These are phyloP conservation scores for Galerucella pusilla DNA, from an alignment of 2,888 invertebrate species.

Conservation along the genomic window DNA sequence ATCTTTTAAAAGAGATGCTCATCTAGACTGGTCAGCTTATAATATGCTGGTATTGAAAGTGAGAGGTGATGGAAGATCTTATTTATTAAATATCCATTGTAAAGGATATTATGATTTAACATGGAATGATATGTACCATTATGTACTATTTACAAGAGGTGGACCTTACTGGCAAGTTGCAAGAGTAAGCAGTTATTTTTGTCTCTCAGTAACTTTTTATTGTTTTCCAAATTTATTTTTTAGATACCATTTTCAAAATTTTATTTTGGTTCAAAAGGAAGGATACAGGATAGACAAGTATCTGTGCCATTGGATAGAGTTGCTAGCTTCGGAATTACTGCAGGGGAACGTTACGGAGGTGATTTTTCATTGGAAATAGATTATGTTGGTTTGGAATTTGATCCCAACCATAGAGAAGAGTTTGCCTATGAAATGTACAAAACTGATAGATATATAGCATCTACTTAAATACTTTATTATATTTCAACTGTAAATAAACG, in stretches of 20 bases:
- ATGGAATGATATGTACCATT: slow-evolving; percentile 92
- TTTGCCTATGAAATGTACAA: slow-evolving; percentile 96
- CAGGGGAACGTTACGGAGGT: slow-evolving; percentile 83
- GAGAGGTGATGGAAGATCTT: slow-evolving; percentile 94
- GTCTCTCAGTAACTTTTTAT: not conserved
- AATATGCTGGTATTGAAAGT: slow-evolving; percentile 82
- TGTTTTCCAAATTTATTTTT: slow-evolving; percentile 57
- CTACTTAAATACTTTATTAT: slow-evolving; percentile 65
- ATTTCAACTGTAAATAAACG: not conserved
- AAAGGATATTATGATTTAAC: slow-evolving; percentile 83
- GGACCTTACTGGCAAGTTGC: slow-evolving; percentile 98
- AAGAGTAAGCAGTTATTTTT: slow-evolving; percentile 69
- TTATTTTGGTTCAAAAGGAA: slow-evolving; percentile 82
- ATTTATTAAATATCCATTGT: slow-evolving; percentile 82
- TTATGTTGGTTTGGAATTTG: slow-evolving; percentile 88
- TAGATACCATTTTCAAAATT: slow-evolving; percentile 97
- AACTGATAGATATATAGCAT: slow-evolving; percentile 74
- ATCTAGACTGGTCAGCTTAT: slow-evolving; percentile 81
- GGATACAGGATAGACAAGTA: slow-evolving; percentile 84
- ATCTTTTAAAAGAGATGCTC: slow-evolving; percentile 81
- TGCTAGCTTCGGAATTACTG: slow-evolving; percentile 83
- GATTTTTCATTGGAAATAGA: slow-evolving; percentile 92
- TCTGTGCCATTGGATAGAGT: slow-evolving; percentile 72
- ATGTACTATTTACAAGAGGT: slow-evolving; percentile 91
- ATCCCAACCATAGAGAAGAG: slow-evolving; percentile 83